A percentile compares a stretch with the other conserved stretches of the same genome.
phyloP scores from a whole-genome alignment of 2,797 vertebrate species.

The Echiichthys vipera region DNA sequence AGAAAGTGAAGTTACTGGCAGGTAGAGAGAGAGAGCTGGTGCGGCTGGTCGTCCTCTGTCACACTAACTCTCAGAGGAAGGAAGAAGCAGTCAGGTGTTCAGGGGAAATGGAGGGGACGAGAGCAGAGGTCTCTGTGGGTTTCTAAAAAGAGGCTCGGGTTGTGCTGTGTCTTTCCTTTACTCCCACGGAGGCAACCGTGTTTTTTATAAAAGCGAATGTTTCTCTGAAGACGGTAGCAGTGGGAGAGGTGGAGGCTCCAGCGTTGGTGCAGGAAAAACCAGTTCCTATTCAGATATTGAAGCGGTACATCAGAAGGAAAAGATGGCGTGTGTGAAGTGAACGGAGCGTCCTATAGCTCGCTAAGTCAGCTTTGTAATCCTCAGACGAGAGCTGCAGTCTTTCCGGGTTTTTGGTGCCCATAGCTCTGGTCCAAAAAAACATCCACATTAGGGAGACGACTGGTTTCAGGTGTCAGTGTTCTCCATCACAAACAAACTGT shows the following conservation, averaged over 20 bases:
- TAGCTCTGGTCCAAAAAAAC: constrained; percentile 5
- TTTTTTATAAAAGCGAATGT: constrained; percentile 11
- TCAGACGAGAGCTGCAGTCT: constrained; percentile 11
- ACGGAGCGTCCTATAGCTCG: constrained; percentile 5
- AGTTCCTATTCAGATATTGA: constrained; percentile 19
- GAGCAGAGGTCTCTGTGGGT: constrained; percentile 1
- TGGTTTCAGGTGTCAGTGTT: constrained; percentile 14
- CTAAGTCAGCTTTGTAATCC: constrained; percentile 4
- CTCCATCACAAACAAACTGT: constrained; percentile 20
- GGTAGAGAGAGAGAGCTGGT: constrained; percentile 36
- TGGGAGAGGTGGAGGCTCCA: neutral
- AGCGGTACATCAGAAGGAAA: constrained; percentile 28
- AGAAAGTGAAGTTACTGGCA: constrained; percentile 21
- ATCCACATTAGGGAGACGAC: constrained; percentile 10
- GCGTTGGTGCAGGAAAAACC: neutral
- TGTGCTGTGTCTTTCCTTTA: constrained; percentile 31
- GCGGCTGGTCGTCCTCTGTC: constrained; percentile 4
- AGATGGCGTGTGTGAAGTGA: constrained; percentile 16
- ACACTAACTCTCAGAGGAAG: constrained; percentile 25
- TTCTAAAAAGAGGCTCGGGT: constrained; percentile 31
- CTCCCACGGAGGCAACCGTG: constrained; percentile 13
- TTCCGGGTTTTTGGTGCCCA: neutral
- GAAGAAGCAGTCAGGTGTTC: neutral
- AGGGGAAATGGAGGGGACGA: neutral
- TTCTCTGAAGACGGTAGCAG: constrained; percentile 3